These are phyloP conservation scores for Margaritifera margaritifera DNA, from an alignment of 2,888 invertebrate species.

Conservation along the genomic window DNA sequence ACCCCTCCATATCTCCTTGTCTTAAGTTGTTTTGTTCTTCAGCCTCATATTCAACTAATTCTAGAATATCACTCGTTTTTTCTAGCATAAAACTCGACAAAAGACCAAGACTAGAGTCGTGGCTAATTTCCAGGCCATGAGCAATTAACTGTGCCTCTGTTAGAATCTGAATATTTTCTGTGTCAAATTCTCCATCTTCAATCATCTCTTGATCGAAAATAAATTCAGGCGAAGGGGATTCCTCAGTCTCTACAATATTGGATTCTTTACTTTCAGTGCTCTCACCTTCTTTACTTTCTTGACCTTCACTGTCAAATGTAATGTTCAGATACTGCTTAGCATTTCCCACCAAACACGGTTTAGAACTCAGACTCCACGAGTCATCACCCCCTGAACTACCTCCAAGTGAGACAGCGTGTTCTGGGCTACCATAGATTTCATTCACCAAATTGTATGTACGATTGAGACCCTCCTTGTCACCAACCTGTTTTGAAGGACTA, in stretches of 20 bases:
- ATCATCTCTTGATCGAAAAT: slow-evolving; percentile 42
- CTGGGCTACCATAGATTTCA: slow-evolving; percentile 16
- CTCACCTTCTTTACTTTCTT: slow-evolving; percentile 5
- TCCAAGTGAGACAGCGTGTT: slow-evolving; percentile 26
- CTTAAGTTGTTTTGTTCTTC: slow-evolving; percentile 8
- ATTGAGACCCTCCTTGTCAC: no score
- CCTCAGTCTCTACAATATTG: slow-evolving; percentile 34
- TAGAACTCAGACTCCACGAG: slow-evolving; percentile 34
- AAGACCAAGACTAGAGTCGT: slow-evolving; percentile 46
- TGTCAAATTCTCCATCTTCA: slow-evolving; percentile 39
- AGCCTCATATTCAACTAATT: slow-evolving; percentile 34
- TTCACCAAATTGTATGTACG: slow-evolving; percentile 10
- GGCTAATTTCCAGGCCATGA: slow-evolving; percentile 32
- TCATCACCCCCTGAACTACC: slow-evolving; percentile 37
- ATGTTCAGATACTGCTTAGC: slow-evolving; percentile 41
- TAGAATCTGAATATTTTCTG: slow-evolving; percentile 1
- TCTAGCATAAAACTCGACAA: slow-evolving; percentile 36
- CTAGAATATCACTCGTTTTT: slow-evolving; percentile 33
- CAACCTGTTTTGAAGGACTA: no score
- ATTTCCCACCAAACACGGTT: slow-evolving; percentile 33
- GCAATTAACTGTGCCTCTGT: slow-evolving; percentile 6
- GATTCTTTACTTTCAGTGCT: slow-evolving; percentile 33
- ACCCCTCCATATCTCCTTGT: slow-evolving; percentile 24
- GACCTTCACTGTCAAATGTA: slow-evolving; percentile 45
- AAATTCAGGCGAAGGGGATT: slow-evolving; percentile 36